Base-by-base conservation (phyloP, 1,140 invertebrate species). In the Tetramorium alpestre region DNA sequence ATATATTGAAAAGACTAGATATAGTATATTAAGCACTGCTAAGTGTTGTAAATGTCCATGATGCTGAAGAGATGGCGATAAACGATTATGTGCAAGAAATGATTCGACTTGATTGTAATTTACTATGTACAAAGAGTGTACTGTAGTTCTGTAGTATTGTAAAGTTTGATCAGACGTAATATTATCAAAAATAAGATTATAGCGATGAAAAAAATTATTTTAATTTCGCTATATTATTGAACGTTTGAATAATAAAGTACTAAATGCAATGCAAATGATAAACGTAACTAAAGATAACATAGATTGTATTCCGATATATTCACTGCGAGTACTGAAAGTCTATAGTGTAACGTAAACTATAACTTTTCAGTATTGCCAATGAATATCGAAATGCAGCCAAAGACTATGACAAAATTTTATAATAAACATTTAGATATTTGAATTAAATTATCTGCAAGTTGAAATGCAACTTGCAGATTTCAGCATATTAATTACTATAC, bases 1-100 rank as follows among this genome's bases (percentile, higher is more conserved):
- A n/a, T 51, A 18, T 56, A 58, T 67, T 65, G 51, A 33, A n/a
- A 78, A 38, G 87, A 89, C 87, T 89, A 88, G 88, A 88, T 54
- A 77, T 88, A 22, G 22, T 22, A 88, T 54, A 77, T 88, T 54
- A 64, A 76, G 47, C 87, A 64, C 41, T 76, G 56, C 10, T 77
- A 38, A 70, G 41, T n/a, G 18, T 47, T 44, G 58, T 62, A 80
- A 8, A 13, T 13, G 13, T 44, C 10, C 58, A 10, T 49, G 41
- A 69, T 22, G 13, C 25, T 82, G 38, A 56, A 41, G 72, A 44
- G 0, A 80, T 73, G 16, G 41, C 58, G n/a, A 76, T 47, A 76
- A 25, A 62, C 22, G 22, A 6, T 76, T 49, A 76, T 16, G 69
- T 85, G 81, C 47, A 38, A 62, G 44, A 3, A 38, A 51, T 76